Evolutionary conservation across 2,113 vertebrate genomes (phyloP).

Genomic region (Abramis brama): DNA sequence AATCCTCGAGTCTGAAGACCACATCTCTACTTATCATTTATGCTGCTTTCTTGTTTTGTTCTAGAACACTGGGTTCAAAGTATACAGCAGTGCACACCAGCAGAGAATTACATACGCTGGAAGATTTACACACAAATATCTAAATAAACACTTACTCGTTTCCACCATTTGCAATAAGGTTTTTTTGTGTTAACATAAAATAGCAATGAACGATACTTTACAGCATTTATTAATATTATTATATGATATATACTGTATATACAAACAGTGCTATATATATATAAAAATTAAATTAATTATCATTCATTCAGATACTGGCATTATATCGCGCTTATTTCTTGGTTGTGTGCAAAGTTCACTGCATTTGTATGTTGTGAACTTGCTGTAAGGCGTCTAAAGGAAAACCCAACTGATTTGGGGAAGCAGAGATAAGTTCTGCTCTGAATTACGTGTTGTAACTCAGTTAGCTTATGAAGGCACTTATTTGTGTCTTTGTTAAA

Average conservation of each 20-base stretch:
- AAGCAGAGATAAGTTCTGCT: neutral
- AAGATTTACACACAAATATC: neutral
- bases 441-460: neutral
- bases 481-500: neutral
- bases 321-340: neutral
- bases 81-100: slow-evolving; percentile 7
- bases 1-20: neutral
- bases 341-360: neutral
- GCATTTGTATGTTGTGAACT: neutral
- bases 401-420: neutral
- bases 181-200: neutral
- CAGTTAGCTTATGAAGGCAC: neutral
- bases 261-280: too few relatives aligned
- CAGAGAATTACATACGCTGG: neutral
- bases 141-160: neutral
- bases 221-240: too few relatives aligned
- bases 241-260: too few relatives aligned
- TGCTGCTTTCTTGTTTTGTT: neutral
- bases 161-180: neutral
- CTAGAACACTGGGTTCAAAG: slow-evolving; percentile 44
- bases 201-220: too few relatives aligned
- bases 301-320: neutral
- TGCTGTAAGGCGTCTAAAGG: neutral
- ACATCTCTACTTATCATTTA: neutral
- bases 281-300: too few relatives aligned